A percentile compares a stretch with the other conserved stretches of the same genome.
Evolutionary conservation across 2,113 vertebrate species (phyloP).

Genomic region (Telmatochromis sp.): DNA sequence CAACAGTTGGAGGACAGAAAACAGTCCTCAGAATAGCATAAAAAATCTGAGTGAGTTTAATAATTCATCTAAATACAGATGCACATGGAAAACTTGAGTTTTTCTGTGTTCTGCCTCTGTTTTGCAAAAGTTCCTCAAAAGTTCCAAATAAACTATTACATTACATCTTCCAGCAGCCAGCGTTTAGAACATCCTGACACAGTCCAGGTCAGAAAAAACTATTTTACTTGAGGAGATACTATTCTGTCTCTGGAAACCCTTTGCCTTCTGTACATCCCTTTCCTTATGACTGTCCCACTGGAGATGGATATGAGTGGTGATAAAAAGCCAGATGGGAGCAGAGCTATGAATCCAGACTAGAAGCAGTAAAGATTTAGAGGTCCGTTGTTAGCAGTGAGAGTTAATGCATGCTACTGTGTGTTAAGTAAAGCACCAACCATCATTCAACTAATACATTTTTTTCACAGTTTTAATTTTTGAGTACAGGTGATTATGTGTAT

Average conservation of each 20-base stretch:
- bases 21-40: not conserved
- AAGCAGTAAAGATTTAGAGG: slow-evolving; percentile 31
- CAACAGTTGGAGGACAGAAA: not conserved
- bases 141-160: not conserved
- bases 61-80: not conserved
- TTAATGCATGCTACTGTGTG: slow-evolving; percentile 16
- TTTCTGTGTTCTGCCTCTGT: not conserved
- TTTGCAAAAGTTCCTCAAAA: not conserved
- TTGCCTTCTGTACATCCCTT: not conserved
- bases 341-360: slow-evolving; percentile 22
- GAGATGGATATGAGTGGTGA: slow-evolving; percentile 36
- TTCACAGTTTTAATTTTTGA: not conserved
- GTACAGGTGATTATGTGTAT: not conserved
- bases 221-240: not conserved
- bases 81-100: not conserved
- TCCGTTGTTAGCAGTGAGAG: slow-evolving; percentile 16
- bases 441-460: not conserved
- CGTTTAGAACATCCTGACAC: not conserved
- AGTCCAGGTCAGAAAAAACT: not conserved
- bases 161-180: not conserved
- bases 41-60: not conserved
- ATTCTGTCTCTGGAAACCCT: not conserved
- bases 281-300: not conserved
- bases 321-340: slow-evolving; percentile 47
- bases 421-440: slow-evolving; percentile 33